Percentiles rank a stretch among this genome's conserved stretches.
Evolutionary conservation across 2,113 vertebrate species (phyloP).

Genomic region (Beaufortia kweichowensis): DNA sequence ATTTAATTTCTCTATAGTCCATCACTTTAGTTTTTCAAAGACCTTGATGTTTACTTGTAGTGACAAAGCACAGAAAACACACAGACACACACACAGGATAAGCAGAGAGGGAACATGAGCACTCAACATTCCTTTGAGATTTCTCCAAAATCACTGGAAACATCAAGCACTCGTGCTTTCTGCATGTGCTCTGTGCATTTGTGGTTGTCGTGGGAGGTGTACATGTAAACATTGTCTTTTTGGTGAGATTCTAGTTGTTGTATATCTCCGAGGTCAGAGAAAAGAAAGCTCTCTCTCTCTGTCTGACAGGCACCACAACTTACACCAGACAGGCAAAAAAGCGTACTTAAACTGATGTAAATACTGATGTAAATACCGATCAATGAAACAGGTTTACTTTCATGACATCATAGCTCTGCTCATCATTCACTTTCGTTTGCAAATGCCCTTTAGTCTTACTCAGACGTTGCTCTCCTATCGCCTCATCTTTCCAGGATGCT

Average conservation of each 20-base stretch:
- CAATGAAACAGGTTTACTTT: background rate
- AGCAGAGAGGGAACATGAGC: conserved; percentile 17
- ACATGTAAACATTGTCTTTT: conserved; percentile 33
- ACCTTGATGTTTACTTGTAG: conserved; percentile 41
- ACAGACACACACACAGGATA: conserved; percentile 8
- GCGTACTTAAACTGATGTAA: too few species aligned
- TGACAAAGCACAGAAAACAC: background rate
- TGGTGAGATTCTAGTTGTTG: background rate
- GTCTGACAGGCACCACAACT: too few species aligned
- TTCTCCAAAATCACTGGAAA: conserved; percentile 8
- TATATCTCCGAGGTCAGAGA: background rate
- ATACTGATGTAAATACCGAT: background rate
- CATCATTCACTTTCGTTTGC: conserved; percentile 8
- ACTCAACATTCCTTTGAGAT: conserved; percentile 41
- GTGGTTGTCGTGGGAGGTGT: conserved; percentile 29
- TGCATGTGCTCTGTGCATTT: conserved; percentile 4
- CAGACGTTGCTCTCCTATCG: background rate
- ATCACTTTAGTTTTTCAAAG: conserved; percentile 5
- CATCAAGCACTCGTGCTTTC: background rate
- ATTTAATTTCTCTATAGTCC: conserved; percentile 4
- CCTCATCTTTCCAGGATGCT: conserved; percentile 19
- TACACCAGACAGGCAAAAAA: too few species aligned
- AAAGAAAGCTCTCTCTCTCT: background rate
- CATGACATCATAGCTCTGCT: background rate
- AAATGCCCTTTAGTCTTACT: background rate